These are phyloP conservation scores for Myodes glareolus DNA, from an alignment of 2,113 vertebrate genomes.

Conservation along the genomic window DNA sequence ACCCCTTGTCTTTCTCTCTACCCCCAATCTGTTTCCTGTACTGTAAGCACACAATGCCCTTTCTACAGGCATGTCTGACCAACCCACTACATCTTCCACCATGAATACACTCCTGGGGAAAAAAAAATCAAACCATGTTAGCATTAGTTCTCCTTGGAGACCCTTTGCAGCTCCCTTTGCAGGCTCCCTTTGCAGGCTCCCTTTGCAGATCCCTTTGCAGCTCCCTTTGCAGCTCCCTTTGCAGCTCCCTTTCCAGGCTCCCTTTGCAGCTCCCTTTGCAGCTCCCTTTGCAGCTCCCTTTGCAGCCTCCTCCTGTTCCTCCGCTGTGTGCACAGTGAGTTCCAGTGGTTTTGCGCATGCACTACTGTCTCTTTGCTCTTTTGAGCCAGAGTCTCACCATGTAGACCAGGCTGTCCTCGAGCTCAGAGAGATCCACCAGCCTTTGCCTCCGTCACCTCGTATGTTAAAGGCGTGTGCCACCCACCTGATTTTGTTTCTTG, in stretches of 20 bases:
- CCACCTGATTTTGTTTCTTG: neutral
- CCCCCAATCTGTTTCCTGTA: neutral
- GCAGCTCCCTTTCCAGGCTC: neutral
- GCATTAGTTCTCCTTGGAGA: neutral
- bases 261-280: neutral
- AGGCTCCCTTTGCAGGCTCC: neutral
- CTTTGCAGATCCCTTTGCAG: neutral
- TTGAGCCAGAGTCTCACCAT: neutral
- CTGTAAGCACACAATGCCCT: neutral
- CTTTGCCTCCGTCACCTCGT: too few relatives aligned
- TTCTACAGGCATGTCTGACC: neutral
- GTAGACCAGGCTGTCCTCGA: neutral
- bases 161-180: neutral
- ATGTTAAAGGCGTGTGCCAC: neutral
- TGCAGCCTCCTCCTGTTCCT: too few relatives aligned
- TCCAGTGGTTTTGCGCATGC: neutral
- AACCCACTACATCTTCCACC: neutral
- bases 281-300: neutral
- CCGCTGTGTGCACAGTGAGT: too few relatives aligned
- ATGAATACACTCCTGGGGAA: neutral
- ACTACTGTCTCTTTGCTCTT: neutral
- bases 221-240: neutral
- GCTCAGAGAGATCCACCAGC: neutral
- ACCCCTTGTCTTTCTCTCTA: neutral
- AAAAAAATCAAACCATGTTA: constrained; percentile 8